Percentiles rank a stretch among this genome's conserved stretches.
phyloP scores from a whole-genome alignment of 2,888 invertebrate species.

The Hymenopus coronatus region DNA sequence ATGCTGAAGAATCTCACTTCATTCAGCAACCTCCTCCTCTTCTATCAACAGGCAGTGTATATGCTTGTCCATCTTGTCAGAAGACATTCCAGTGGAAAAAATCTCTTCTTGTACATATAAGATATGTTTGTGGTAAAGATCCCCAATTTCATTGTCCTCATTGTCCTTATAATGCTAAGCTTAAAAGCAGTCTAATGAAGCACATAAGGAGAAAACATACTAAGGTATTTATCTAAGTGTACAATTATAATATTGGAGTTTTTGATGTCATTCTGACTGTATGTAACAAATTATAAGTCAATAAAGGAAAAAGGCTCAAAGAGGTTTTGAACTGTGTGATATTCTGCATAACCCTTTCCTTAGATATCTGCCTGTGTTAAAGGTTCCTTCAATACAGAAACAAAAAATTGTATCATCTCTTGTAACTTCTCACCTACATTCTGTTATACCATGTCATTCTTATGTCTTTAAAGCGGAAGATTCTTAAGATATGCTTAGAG shows the following conservation, averaged over 20 bases:
- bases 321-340: not conserved
- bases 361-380: not conserved
- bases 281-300: not conserved
- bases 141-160: conserved; percentile 46
- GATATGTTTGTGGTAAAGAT: conserved; percentile 47
- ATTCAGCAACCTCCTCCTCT: not conserved
- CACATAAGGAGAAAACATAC: conserved; percentile 28
- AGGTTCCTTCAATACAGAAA: no score
- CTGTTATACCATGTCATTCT: no score
- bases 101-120: conserved; percentile 39
- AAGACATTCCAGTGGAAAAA: conserved; percentile 18
- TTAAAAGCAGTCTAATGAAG: conserved; percentile 29
- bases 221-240: not conserved
- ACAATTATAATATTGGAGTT: not conserved
- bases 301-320: not conserved
- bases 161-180: conserved; percentile 37
- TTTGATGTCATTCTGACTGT: not conserved
- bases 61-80: not conserved
- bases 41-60: not conserved
- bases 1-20: not conserved
- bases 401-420: no score
- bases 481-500: no score
- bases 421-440: no score
- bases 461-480: no score
- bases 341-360: not conserved